phyloP scores from a whole-genome alignment of 2,797 vertebrate genomes.

The Knipowitschia caucasica region DNA sequence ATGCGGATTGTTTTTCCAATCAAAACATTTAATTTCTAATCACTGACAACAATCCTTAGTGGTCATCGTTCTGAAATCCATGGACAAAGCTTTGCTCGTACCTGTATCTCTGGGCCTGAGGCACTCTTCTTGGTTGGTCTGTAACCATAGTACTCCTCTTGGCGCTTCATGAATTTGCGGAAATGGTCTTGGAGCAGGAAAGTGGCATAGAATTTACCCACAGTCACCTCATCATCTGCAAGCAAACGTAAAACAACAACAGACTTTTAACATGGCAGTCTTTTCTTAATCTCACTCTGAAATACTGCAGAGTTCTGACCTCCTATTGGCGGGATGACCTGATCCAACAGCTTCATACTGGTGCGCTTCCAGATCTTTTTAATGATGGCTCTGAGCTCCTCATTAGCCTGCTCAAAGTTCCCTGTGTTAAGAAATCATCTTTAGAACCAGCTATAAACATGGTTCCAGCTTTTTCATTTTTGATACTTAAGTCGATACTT shows the following conservation, averaged over 20 bases:
- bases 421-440: constrained; percentile 65
- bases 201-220: constrained; percentile 98
- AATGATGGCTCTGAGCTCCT: constrained; percentile 94
- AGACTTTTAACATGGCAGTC: background rate
- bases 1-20: no score
- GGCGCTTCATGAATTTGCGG: constrained; percentile 94
- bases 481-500: no score
- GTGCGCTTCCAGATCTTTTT: constrained; percentile 99
- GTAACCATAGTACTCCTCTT: constrained; percentile 97
- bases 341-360: constrained; percentile 98
- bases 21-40: no score
- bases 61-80: no score
- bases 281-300: background rate
- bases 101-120: constrained; percentile 78
- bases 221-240: constrained; percentile 96
- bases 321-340: constrained; percentile 97
- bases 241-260: constrained; percentile 21
- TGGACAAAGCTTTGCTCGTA: constrained; percentile 15
- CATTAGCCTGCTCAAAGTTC: constrained; percentile 95
- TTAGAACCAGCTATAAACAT: background rate
- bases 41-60: no score
- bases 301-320: constrained; percentile 65
- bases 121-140: constrained; percentile 85
- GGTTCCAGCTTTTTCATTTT: no score
- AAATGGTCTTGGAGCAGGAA: constrained; percentile 98